Evolutionary conservation across 2,888 invertebrate genomes (phyloP).

Genomic region (Doris montereyensis): DNA sequence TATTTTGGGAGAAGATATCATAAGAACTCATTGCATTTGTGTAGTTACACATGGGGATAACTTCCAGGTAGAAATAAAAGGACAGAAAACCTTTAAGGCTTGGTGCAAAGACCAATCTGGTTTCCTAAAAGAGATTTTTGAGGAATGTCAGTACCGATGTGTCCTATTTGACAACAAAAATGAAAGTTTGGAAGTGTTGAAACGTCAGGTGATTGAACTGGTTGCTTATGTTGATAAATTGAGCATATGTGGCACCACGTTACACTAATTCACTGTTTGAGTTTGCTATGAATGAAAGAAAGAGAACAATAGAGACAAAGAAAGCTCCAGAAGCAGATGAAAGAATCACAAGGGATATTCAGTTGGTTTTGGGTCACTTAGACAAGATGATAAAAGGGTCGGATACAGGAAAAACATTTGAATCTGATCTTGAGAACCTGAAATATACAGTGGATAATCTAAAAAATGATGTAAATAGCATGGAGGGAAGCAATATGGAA

Average conservation of each 20-base stretch:
- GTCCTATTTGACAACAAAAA: conserved; percentile 40
- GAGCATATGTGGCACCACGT: conserved; percentile 35
- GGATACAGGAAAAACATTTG: background rate
- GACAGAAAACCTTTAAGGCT: conserved; percentile 19
- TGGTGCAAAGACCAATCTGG: conserved; percentile 29
- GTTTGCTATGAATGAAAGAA: conserved; percentile 29
- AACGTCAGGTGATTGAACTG: conserved; percentile 29
- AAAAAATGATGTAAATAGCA: conserved; percentile 22
- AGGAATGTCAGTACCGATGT: conserved; percentile 36
- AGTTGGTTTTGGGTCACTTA: conserved; percentile 31
- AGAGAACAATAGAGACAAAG: conserved; percentile 23
- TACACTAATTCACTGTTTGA: conserved; percentile 38
- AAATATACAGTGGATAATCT: conserved; percentile 35
- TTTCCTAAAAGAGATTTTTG: conserved; percentile 31
- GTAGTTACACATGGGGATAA: conserved; percentile 39
- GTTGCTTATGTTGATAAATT: conserved; percentile 30
- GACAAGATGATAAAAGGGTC: conserved; percentile 27
- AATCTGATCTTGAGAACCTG: conserved; percentile 17
- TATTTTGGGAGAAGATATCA: conserved; percentile 36
- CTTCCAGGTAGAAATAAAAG: conserved; percentile 32
- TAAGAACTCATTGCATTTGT: conserved; percentile 35
- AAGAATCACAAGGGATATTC: conserved; percentile 36
- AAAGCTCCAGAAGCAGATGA: conserved; percentile 31
- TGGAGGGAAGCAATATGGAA: conserved; percentile 27
- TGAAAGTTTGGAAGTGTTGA: conserved; percentile 21